These are phyloP conservation scores for Holothuria scabra DNA, from an alignment of 53 echinoderm and acorn worm genomes.

Conservation along the genomic window DNA sequence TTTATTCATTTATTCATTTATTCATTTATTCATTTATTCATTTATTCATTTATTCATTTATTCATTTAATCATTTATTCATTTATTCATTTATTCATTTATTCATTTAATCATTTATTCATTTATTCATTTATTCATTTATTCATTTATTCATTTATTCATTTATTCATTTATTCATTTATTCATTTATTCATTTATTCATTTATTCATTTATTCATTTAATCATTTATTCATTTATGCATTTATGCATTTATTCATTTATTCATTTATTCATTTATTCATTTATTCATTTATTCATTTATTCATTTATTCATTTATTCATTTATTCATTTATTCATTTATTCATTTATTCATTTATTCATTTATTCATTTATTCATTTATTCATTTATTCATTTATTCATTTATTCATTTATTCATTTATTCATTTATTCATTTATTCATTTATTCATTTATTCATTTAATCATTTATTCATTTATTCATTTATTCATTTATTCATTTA, in stretches of 20 bases:
- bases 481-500: no score
- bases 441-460: no score
- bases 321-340: slow-evolving; percentile 34
- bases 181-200: slow-evolving; percentile 21
- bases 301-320: slow-evolving; percentile 39
- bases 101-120: no score
- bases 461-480: no score
- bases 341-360: slow-evolving; percentile 7
- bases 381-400: slow-evolving; percentile 33
- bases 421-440: no score
- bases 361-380: slow-evolving; percentile 24
- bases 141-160: slow-evolving; percentile 2
- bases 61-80: no score
- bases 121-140: no score
- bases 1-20: no score
- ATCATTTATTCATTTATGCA: slow-evolving; percentile 30
- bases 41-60: no score
- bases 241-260: slow-evolving; percentile 31
- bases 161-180: slow-evolving; percentile 22
- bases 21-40: no score
- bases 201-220: slow-evolving; percentile 28
- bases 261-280: slow-evolving; percentile 26
- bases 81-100: no score
- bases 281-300: slow-evolving; percentile 34
- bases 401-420: no score